These are phyloP conservation scores for Drosophila algonquin DNA, from an alignment of 2,888 invertebrate genomes.

Conservation along the genomic window DNA sequence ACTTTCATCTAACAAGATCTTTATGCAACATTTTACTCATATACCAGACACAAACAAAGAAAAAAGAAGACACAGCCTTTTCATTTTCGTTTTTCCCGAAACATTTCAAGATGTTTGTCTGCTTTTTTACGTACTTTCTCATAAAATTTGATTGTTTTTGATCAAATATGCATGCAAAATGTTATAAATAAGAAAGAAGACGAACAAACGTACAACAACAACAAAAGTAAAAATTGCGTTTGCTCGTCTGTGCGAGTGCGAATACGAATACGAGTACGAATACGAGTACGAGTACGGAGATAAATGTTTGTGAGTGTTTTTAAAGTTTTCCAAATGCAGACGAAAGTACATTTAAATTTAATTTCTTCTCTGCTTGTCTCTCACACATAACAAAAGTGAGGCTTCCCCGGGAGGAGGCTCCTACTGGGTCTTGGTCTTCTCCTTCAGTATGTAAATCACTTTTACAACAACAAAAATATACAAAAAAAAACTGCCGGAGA, in stretches of 20 bases:
- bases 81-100: slow-evolving; percentile 31
- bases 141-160: slow-evolving; percentile 64
- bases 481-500: slow-evolving; percentile 54
- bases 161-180: slow-evolving; percentile 67
- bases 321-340: slow-evolving; percentile 36
- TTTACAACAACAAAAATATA: slow-evolving; percentile 53
- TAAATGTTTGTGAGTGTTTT: slow-evolving; percentile 16
- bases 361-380: slow-evolving; percentile 38
- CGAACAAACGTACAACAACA: slow-evolving; percentile 1
- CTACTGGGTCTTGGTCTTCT: slow-evolving; percentile 25
- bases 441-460: slow-evolving; percentile 70
- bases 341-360: slow-evolving; percentile 66
- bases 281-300: background rate
- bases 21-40: slow-evolving; percentile 27
- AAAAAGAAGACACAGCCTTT: slow-evolving; percentile 15
- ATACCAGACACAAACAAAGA: background rate
- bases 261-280: background rate
- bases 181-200: slow-evolving; percentile 41
- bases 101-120: slow-evolving; percentile 32
- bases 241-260: background rate
- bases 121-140: slow-evolving; percentile 24
- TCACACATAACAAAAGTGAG: slow-evolving; percentile 37
- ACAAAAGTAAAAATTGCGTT: slow-evolving; percentile 19
- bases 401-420: slow-evolving; percentile 16
- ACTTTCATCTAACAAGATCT: slow-evolving; percentile 36